Percentiles rank a stretch among this genome's conserved stretches.
Conservation (phyloP, 2,888 invertebrate species). For the Octodonta nipae region DNA sequence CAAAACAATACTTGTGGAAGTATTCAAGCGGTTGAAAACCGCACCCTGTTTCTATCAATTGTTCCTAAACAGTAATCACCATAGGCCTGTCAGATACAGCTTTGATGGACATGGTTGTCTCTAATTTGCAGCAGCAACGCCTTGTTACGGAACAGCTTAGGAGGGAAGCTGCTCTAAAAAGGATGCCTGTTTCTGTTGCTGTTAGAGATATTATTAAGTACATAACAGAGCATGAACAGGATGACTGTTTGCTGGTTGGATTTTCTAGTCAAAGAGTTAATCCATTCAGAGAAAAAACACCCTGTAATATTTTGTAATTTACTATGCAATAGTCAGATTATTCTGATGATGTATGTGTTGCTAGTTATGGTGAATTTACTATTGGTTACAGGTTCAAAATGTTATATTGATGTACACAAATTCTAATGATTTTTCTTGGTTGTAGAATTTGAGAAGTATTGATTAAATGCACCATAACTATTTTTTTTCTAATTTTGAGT, state of each 20-base stretch:
- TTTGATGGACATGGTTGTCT: conserved; percentile 87
- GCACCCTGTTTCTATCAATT: too few relatives aligned
- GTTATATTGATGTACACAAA: too few relatives aligned
- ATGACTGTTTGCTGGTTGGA: conserved; percentile 84
- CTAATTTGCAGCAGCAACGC: conserved; percentile 86
- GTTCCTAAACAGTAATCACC: too few relatives aligned
- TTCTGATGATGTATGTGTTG: conserved; percentile 1
- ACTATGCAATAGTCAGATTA: conserved; percentile 9
- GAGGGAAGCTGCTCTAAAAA: conserved; percentile 76
- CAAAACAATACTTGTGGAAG: too few relatives aligned
- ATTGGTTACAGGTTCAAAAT: too few relatives aligned
- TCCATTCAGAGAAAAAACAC: conserved; percentile 88
- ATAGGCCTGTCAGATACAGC: conserved; percentile 81
- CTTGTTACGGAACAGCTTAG: conserved; percentile 86
- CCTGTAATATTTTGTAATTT: conserved; percentile 72
- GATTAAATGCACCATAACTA: too few relatives aligned
- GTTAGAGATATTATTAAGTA: conserved; percentile 84
- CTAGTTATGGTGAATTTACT: too few relatives aligned
- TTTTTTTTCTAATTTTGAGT: too few relatives aligned
- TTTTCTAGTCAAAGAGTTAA: conserved; percentile 90
- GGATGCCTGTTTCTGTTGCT: conserved; percentile 79
- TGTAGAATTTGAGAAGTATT: too few relatives aligned
- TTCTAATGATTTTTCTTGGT: too few relatives aligned
- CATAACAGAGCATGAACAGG: conserved; percentile 79
- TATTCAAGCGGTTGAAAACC: too few relatives aligned